phyloP scores from a whole-genome alignment of 2,113 vertebrate species.

The Pholis gunnellus region DNA sequence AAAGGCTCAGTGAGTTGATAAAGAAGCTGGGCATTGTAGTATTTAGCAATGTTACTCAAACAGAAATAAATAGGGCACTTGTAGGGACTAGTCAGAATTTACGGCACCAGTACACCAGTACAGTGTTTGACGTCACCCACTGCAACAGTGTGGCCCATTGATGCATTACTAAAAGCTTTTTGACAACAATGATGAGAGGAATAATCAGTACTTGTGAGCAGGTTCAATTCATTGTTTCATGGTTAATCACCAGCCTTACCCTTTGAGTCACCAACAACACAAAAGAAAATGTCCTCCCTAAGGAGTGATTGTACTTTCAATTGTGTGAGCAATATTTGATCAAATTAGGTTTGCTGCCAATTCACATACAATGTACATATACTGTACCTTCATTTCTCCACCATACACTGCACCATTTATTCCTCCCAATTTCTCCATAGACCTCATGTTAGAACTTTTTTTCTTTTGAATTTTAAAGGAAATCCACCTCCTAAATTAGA shows the following conservation, averaged over 20 bases:
- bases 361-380: neutral
- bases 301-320: neutral
- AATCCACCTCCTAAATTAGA: slow-evolving; percentile 69
- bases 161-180: neutral
- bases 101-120: neutral
- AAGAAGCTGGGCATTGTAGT: neutral
- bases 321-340: neutral
- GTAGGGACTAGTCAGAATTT: neutral
- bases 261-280: neutral
- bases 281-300: neutral
- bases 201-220: neutral
- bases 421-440: neutral
- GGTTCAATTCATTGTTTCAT: neutral
- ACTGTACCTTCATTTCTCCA: neutral
- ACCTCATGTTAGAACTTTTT: slow-evolving; percentile 6
- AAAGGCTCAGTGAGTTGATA: neutral
- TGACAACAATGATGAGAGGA: neutral
- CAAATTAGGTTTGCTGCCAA: neutral
- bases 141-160: neutral
- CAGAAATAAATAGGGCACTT: neutral
- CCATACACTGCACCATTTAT: slow-evolving; percentile 16
- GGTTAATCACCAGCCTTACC: neutral
- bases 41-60: neutral
- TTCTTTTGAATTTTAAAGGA: slow-evolving; percentile 60
- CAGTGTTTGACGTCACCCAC: neutral